Evolutionary conservation across 2,888 invertebrate genomes (phyloP).

Genomic region (Cheilosia vernalis): DNA sequence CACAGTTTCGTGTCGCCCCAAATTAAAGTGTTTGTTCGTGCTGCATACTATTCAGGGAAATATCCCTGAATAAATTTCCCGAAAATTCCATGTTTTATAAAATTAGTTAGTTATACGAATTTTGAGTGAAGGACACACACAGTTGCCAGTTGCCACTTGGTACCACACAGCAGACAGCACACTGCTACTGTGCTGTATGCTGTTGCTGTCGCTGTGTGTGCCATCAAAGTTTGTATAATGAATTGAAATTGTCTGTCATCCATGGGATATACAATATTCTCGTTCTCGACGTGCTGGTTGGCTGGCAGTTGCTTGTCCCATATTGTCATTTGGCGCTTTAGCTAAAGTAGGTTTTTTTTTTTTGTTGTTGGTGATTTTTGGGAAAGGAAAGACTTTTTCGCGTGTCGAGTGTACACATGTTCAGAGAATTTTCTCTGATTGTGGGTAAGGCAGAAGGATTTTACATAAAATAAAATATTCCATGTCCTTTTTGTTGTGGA

Average conservation of each 20-base stretch:
- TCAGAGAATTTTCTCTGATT: constrained; percentile 51
- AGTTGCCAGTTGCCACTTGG: not conserved
- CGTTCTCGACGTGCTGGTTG: constrained; percentile 34
- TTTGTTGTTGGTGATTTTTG: not conserved
- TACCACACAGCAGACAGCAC: not conserved
- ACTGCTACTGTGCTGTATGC: constrained; percentile 11
- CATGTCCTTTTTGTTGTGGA: constrained; percentile 11
- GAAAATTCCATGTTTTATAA: constrained; percentile 66
- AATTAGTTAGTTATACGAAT: constrained; percentile 62
- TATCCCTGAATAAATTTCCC: constrained; percentile 65
- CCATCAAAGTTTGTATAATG: constrained; percentile 64
- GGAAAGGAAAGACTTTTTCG: not conserved
- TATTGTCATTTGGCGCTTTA: constrained; percentile 30
- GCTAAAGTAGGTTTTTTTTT: not conserved
- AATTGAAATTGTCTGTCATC: constrained; percentile 59
- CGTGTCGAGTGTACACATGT: constrained; percentile 45
- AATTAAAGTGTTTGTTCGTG: constrained; percentile 63
- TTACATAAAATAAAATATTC: constrained; percentile 56
- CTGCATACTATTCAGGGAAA: constrained; percentile 15
- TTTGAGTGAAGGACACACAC: constrained; percentile 36
- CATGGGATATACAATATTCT: constrained; percentile 36
- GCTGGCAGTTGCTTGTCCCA: constrained; percentile 14
- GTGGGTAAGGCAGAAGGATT: constrained; percentile 43
- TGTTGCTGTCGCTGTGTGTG: constrained; percentile 18
- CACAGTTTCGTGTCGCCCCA: constrained; percentile 6